Evolutionary conservation across 2,888 invertebrate genomes (phyloP).

Genomic region (Anorthoa munda): DNA sequence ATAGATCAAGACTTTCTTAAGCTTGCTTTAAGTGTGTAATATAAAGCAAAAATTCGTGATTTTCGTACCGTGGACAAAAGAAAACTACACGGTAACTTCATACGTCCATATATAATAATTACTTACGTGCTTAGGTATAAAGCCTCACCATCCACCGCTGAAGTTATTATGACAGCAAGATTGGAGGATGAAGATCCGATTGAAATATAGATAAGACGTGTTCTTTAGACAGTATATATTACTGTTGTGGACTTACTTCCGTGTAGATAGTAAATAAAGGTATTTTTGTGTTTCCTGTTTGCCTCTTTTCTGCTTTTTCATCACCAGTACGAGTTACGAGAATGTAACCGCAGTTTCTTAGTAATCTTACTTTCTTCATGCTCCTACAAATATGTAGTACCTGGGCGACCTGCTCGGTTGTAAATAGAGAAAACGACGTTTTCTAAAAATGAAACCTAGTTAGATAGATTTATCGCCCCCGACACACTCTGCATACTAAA

Average conservation of each 20-base stretch:
- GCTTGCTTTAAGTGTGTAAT: background rate
- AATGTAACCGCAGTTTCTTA: background rate
- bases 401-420: too few relatives aligned
- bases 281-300: background rate
- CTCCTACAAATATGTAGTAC: background rate
- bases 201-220: constrained; percentile 22
- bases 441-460: too few relatives aligned
- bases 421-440: too few relatives aligned
- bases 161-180: constrained; percentile 43
- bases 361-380: background rate
- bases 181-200: constrained; percentile 43
- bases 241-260: constrained; percentile 7
- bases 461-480: too few relatives aligned
- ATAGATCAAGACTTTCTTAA: too few relatives aligned
- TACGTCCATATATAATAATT: constrained; percentile 7
- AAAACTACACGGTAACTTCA: background rate
- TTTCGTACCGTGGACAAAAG: background rate
- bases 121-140: constrained; percentile 15
- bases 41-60: background rate
- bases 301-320: background rate
- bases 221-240: constrained; percentile 13
- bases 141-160: constrained; percentile 9
- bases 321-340: background rate
- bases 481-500: too few relatives aligned
- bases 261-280: background rate